Evolutionary conservation across 2,888 invertebrate genomes (phyloP).

Genomic region (Sipha maydis): DNA sequence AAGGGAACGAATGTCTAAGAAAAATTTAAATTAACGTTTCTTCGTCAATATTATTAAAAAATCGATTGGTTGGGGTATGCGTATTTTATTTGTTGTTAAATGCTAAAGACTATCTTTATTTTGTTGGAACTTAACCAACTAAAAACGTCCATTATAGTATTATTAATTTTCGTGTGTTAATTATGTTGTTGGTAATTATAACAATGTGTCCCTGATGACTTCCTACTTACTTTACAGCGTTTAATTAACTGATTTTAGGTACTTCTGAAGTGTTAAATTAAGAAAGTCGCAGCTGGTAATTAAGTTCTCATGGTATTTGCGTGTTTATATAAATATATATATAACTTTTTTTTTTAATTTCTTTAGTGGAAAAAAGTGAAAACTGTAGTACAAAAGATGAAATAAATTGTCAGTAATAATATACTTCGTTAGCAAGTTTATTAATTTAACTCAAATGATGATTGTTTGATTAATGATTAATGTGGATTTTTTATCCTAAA

Average conservation of each 20-base stretch:
- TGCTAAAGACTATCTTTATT: not conserved
- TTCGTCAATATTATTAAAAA: too few relatives aligned
- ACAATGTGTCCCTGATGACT: not conserved
- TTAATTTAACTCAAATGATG: not conserved
- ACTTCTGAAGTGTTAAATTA: not conserved
- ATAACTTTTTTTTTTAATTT: not conserved
- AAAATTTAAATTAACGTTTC: too few relatives aligned
- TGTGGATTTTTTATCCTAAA: too few relatives aligned
- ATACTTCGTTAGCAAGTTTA: not conserved
- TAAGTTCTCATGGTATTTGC: not conserved
- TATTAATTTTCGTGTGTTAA: not conserved
- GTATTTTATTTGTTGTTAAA: too few relatives aligned
- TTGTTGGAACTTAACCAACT: not conserved
- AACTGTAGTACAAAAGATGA: not conserved
- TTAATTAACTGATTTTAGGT: conserved; percentile 20
- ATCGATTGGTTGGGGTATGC: too few relatives aligned
- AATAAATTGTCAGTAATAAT: not conserved
- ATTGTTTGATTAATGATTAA: not conserved
- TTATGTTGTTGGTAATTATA: not conserved
- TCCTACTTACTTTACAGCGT: not conserved
- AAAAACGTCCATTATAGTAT: not conserved
- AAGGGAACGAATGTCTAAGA: too few relatives aligned
- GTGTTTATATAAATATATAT: not conserved
- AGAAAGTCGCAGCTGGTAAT: not conserved
- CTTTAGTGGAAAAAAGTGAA: not conserved